A percentile compares a stretch with the other conserved stretches of the same genome.
phyloP scores from a whole-genome alignment of 2,888 invertebrate species.

The Cheilosia variabilis region DNA sequence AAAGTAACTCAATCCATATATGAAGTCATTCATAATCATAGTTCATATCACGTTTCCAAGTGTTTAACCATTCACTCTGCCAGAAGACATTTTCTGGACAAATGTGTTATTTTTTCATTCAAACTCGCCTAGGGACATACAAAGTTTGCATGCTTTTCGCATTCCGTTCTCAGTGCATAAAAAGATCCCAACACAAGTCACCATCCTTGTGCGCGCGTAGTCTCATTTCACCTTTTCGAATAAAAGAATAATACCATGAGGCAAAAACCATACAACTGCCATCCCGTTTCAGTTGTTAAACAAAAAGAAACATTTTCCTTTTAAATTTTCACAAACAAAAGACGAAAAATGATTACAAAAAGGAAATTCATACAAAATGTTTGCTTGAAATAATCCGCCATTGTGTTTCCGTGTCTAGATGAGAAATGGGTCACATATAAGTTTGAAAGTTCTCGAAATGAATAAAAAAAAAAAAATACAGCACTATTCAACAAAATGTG shows the following conservation, averaged over 20 bases:
- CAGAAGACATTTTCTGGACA: conserved; percentile 10
- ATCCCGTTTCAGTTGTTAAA: conserved; percentile 9
- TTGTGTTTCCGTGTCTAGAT: conserved; percentile 31
- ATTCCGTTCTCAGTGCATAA: neutral
- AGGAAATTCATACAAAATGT: conserved; percentile 32
- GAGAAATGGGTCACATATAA: conserved; percentile 59
- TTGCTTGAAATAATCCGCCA: conserved; percentile 29
- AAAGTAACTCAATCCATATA: neutral
- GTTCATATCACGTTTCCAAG: conserved; percentile 5
- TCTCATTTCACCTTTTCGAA: conserved; percentile 11
- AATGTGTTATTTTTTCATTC: conserved; percentile 12
- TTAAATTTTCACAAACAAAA: conserved; percentile 48
- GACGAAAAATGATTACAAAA: conserved; percentile 34
- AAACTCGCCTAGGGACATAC: conserved; percentile 24
- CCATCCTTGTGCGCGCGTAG: neutral
- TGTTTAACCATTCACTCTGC: conserved; percentile 7
- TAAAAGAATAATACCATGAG: conserved; percentile 9
- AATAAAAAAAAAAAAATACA: conserved; percentile 2
- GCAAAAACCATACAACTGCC: neutral
- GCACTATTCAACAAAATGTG: neutral
- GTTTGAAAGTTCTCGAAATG: conserved; percentile 2
- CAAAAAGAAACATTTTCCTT: conserved; percentile 44
- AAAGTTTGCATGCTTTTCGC: neutral
- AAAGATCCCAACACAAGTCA: conserved; percentile 5
- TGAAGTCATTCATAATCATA: neutral